phyloP scores from a whole-genome alignment of 2,888 invertebrate genomes.

The Acanthococcus lagerstroemiae region DNA sequence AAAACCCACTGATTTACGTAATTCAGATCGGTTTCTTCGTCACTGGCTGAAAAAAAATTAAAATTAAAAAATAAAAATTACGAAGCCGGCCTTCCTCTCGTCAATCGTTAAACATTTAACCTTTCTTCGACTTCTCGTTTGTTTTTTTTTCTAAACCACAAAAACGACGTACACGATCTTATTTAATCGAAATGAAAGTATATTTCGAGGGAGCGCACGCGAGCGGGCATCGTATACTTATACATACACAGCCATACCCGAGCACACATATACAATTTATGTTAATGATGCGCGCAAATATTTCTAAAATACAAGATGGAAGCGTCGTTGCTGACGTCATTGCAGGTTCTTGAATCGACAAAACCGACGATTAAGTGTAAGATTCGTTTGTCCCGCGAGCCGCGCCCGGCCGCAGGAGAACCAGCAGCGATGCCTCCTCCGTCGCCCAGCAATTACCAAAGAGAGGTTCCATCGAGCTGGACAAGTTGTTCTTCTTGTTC shows the following conservation, averaged over 20 bases:
- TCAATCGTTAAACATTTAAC: no score
- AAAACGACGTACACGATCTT: no score
- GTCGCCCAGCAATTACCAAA: not conserved
- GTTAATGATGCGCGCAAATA: conserved; percentile 21
- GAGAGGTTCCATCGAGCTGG: conserved; percentile 10
- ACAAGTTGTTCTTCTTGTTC: conserved; percentile 24
- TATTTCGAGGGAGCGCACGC: no score
- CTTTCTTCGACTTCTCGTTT: no score
- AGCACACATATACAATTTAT: conserved; percentile 8
- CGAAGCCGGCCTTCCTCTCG: no score
- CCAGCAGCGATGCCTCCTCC: conserved; percentile 2
- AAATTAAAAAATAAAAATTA: no score
- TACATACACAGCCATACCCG: not conserved
- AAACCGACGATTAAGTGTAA: not conserved
- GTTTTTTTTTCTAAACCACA: no score
- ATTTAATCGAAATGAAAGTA: no score
- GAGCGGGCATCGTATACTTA: not conserved
- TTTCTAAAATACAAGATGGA: conserved; percentile 3
- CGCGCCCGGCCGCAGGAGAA: not conserved
- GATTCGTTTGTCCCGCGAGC: not conserved
- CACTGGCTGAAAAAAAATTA: no score
- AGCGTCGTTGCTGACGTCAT: conserved; percentile 17
- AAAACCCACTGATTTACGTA: no score
- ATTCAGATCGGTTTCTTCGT: no score
- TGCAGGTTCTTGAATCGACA: not conserved